These are phyloP conservation scores for Eriosoma lanigerum DNA, from an alignment of 1,140 invertebrate genomes.

Conservation along the genomic window DNA sequence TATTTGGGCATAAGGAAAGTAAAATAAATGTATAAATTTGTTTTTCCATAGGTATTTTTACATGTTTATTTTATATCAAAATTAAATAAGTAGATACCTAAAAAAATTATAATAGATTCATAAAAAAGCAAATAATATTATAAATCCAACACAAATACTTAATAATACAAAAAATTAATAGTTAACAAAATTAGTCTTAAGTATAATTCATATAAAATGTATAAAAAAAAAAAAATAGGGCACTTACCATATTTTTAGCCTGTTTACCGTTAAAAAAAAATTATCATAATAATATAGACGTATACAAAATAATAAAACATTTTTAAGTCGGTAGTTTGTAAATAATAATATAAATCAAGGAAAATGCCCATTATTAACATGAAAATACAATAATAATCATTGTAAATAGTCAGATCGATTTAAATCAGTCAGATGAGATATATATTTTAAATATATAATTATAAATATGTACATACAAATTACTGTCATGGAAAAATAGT, in stretches of 20 bases:
- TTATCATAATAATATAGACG: slow-evolving; percentile 33
- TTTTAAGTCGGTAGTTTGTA: slow-evolving; percentile 39
- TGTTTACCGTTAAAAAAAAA: slow-evolving; percentile 39
- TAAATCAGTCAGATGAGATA: slow-evolving; percentile 45
- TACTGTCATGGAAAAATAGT: slow-evolving; percentile 44
- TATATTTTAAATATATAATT: slow-evolving; percentile 28
- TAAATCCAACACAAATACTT: slow-evolving; percentile 52
- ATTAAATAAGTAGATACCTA: slow-evolving; percentile 50
- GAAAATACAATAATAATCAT: slow-evolving; percentile 47
- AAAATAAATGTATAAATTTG: neutral
- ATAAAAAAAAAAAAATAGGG: slow-evolving; percentile 50
- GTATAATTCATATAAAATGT: slow-evolving; percentile 52
- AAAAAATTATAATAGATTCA: slow-evolving; percentile 50
- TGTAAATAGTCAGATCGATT: slow-evolving; percentile 50
- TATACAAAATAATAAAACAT: slow-evolving; percentile 48
- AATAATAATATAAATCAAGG: slow-evolving; percentile 44
- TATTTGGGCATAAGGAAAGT: neutral
- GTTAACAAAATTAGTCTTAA: slow-evolving; percentile 52
- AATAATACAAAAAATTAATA: slow-evolving; percentile 52
- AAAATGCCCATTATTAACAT: slow-evolving; percentile 51
- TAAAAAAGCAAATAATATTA: slow-evolving; percentile 51
- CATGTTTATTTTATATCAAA: slow-evolving; percentile 43
- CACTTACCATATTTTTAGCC: slow-evolving; percentile 49
- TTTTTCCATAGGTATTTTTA: slow-evolving; percentile 44
- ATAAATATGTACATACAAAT: slow-evolving; percentile 30